A percentile compares a stretch with the other conserved stretches of the same genome.
These are phyloP conservation scores for Grus americana DNA, from an alignment of 2,113 vertebrate species.

Conservation along the genomic window DNA sequence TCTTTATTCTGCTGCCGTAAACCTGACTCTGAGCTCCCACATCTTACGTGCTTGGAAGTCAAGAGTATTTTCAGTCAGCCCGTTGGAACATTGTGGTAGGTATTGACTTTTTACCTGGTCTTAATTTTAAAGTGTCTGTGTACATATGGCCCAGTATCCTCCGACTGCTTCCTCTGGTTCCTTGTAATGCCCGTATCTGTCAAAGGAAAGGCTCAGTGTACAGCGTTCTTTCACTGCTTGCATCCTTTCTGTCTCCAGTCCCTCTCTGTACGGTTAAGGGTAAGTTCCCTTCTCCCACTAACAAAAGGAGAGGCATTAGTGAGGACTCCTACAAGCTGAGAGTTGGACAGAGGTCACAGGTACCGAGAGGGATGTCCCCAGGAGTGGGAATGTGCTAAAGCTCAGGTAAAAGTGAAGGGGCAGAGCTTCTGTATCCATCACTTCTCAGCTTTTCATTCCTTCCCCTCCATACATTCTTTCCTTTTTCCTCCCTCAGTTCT, in stretches of 20 bases:
- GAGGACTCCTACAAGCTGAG: background rate
- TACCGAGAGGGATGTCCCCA: background rate
- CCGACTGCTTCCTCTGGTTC: background rate
- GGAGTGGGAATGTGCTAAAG: rapidly evolving
- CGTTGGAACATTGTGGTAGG: background rate
- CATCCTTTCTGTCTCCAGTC: background rate
- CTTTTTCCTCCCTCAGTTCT: background rate
- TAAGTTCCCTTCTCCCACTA: background rate
- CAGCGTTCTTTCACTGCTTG: background rate
- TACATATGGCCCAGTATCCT: background rate
- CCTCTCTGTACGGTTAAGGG: background rate
- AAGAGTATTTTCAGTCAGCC: background rate
- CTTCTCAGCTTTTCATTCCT: background rate
- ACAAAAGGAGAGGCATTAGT: background rate
- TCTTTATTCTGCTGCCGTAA: background rate
- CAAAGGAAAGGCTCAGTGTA: background rate
- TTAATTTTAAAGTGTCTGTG: background rate
- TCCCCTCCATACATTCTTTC: rapidly evolving
- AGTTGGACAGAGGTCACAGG: background rate
- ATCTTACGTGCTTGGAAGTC: background rate
- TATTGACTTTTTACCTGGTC: background rate
- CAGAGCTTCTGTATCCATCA: background rate
- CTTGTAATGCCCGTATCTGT: background rate
- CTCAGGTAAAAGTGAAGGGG: background rate
- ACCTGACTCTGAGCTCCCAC: background rate